Evolutionary conservation across 2,113 vertebrate genomes (phyloP).

Genomic region (Pristiophorus japonicus): DNA sequence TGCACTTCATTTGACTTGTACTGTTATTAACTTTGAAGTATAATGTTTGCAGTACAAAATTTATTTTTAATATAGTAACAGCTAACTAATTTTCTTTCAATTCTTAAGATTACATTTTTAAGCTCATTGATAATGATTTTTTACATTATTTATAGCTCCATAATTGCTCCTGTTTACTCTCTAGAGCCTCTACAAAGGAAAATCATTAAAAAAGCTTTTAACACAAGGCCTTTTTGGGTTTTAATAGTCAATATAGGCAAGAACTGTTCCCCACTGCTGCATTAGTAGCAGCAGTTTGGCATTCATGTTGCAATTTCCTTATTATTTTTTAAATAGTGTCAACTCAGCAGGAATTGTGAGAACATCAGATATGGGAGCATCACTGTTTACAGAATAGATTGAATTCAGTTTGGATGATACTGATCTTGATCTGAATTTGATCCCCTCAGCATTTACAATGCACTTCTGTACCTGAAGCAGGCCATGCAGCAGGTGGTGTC

Average conservation of each 20-base stretch:
- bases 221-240: slow-evolving; percentile 1
- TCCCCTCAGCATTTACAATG: neutral
- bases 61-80: neutral
- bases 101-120: neutral
- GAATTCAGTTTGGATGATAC: neutral
- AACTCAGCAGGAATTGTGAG: neutral
- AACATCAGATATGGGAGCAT: slow-evolving; percentile 3
- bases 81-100: neutral
- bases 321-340: neutral
- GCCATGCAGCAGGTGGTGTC: neutral
- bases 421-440: neutral
- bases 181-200: neutral
- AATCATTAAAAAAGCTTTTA: slow-evolving; percentile 37
- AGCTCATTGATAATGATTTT: neutral
- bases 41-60: neutral
- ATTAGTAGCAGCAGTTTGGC: slow-evolving; percentile 30
- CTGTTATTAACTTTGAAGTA: no score
- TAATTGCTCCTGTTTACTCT: neutral
- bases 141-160: slow-evolving; percentile 18
- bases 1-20: no score
- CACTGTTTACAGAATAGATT: neutral
- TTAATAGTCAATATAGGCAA: neutral
- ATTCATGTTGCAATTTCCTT: neutral
- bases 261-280: neutral
- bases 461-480: neutral